Percentiles rank a stretch among this genome's conserved stretches.
These are phyloP conservation scores for Lissocephala sabroskyi DNA, from an alignment of 2,888 invertebrate species.

Conservation along the genomic window DNA sequence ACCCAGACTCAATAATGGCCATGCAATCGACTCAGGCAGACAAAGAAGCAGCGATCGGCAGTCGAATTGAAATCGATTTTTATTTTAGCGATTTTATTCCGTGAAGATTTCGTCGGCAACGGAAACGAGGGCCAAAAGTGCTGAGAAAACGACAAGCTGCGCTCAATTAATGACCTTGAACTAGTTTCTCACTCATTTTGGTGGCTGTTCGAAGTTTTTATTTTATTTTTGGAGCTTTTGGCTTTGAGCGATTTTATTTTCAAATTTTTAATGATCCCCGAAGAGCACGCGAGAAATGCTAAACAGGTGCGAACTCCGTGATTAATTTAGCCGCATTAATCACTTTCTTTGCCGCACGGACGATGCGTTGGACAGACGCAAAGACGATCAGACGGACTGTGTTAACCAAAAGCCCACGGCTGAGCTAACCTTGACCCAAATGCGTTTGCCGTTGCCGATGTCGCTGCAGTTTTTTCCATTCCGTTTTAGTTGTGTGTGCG, in stretches of 20 bases:
- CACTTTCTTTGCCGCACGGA: conserved; percentile 34
- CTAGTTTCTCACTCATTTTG: conserved; percentile 42
- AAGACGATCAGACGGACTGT: not conserved
- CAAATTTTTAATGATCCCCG: not conserved
- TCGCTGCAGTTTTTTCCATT: conserved; percentile 4
- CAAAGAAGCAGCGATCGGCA: not conserved
- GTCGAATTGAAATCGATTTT: not conserved
- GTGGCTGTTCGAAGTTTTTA: conserved; percentile 12
- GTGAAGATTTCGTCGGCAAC: not conserved
- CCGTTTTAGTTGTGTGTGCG: conserved; percentile 10
- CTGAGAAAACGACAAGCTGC: conserved; percentile 11
- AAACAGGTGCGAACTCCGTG: conserved; percentile 4
- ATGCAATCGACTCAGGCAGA: conserved; percentile 48
- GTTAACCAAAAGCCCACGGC: conserved; percentile 15
- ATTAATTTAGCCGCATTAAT: conserved; percentile 40
- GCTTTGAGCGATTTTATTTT: not conserved
- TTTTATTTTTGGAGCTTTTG: conserved; percentile 9
- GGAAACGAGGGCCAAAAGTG: not conserved
- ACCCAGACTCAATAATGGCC: conserved; percentile 20
- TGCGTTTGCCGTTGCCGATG: conserved; percentile 6
- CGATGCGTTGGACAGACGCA: too few relatives aligned
- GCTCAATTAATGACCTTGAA: conserved; percentile 61
- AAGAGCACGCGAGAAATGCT: not conserved
- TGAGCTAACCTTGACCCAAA: conserved; percentile 60
- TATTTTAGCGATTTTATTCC: too few relatives aligned